phyloP scores from a whole-genome alignment of 1,140 invertebrate species.

The Acyrthosiphon pisum region DNA sequence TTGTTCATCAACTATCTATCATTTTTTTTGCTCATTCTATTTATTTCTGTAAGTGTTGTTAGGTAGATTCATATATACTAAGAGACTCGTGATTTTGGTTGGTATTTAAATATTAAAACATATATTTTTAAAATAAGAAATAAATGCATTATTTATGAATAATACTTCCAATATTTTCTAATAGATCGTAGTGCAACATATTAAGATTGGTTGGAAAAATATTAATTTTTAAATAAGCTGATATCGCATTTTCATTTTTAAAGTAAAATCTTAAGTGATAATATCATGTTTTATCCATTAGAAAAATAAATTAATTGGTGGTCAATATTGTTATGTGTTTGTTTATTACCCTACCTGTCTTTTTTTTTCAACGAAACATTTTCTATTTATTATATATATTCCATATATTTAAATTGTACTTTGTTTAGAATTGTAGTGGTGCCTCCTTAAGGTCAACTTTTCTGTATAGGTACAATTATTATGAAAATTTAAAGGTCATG shows the following conservation, averaged over 20 bases:
- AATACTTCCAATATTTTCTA: neutral
- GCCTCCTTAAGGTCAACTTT: constrained; percentile 41
- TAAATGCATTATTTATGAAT: neutral
- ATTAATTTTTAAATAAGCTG: neutral
- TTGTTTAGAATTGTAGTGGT: neutral
- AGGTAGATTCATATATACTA: neutral
- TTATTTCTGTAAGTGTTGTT: neutral
- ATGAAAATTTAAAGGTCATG: constrained; percentile 19
- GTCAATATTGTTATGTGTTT: neutral
- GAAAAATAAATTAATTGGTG: neutral
- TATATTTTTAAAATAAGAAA: neutral
- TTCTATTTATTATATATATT: neutral
- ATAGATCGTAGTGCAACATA: neutral
- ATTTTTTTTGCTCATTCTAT: neutral
- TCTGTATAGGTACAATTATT: constrained; percentile 11
- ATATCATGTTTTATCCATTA: neutral
- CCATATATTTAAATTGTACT: constrained; percentile 34
- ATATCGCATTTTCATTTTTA: neutral
- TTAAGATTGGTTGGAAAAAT: no score
- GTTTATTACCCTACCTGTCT: neutral
- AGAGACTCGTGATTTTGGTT: neutral
- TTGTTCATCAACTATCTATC: neutral
- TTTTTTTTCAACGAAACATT: neutral
- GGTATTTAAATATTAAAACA: neutral
- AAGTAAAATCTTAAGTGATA: neutral